Evolutionary conservation across 2,797 vertebrate genomes (phyloP), one percentile per base, ranked within the genome.

Genomic region (Lophius americanus): DNA sequence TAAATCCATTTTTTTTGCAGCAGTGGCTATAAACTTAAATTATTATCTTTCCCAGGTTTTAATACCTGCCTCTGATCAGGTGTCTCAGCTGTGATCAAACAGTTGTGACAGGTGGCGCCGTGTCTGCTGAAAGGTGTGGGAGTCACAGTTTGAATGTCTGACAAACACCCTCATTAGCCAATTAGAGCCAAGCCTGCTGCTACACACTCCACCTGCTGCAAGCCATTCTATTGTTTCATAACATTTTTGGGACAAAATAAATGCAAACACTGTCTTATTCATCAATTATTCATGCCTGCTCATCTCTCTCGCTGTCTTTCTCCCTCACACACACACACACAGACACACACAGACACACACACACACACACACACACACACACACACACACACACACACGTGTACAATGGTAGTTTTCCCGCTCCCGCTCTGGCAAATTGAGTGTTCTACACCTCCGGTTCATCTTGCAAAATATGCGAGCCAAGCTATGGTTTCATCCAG

Each of bases 201-300:
- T 70, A 41, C 57, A 64, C 9, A 54, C 63, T 11, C 64, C 53
- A 67, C 14, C 10, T 37, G 73, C 65, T 56, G 72, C 63, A 51
- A 64, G 60, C 51, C 46, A 4, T 67, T 78, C 79, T 82, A 85
- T 80, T 82, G 85, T 88, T 81, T 84, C 75, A 53, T 74, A 77
- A 81, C 71, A 51, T 60, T 75, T 43, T 59, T 23, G 23, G 62
- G 60, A 76, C 76, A 76, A 72, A 76, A 85, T 77, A 73, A 85
- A 89, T 75, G 80, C 83, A 88, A 88, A 87, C 82, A 81, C 73
- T 58, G 68, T 78, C 71, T 77, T 72, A 68, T 64, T 82, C 72
- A 81, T 89, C 70, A 73, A 81, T 88, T 87, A 85, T 87, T 80
- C 78, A 85, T 36, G 78, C 68, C 14, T 5, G 63, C 71, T 81